Evolutionary conservation across 2,888 invertebrate genomes (phyloP), one percentile per base, ranked within the genome.

Genomic region (Tipula helvola): DNA sequence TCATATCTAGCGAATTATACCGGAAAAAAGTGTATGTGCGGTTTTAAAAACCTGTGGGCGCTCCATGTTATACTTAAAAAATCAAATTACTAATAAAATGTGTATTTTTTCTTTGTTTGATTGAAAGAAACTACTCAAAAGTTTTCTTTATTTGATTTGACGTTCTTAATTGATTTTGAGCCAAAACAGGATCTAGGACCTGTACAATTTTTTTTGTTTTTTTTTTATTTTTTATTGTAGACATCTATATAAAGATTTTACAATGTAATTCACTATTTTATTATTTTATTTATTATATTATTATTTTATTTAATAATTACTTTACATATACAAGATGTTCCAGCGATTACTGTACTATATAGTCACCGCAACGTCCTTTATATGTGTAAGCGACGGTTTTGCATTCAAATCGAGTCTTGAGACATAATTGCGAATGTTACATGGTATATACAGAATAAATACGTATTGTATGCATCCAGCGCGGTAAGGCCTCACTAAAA

Each of bases 101-200:
- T 28, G 71, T 71, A 28, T 71, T 71, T 52, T 52, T 52, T 28
- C 28, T 71, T 57, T 57, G 28, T 71, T 71, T 71, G 71, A 71
- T 71, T 71, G 71, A 71, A 71, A 71, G 71, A 71, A 71, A 71
- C 71, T 71, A 71, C 71, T 71, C 71, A 71, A 71, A 71, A 71
- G 16, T 52, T 71, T 71, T 71, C 28, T 71, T 71, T 71, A 71
- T 71, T 71, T 71, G 12, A 28, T 71, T 71, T 71, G 71, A 71
- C 71, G 71, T 71, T 57, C 16, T 44, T 71, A 28, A 28, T 71
- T 28, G 71, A 28, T 71, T 71, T 71, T 71, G 71, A 71, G 71
- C 71, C 71, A 71, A 18, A 71, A 71, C 71, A 71, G 71, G 71
- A 71, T 71, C 71, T 71, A 71, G 28, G 18, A 71, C 28, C 71